These are phyloP conservation scores for Smithornis capensis DNA, from an alignment of 2,113 vertebrate genomes.

Conservation along the genomic window DNA sequence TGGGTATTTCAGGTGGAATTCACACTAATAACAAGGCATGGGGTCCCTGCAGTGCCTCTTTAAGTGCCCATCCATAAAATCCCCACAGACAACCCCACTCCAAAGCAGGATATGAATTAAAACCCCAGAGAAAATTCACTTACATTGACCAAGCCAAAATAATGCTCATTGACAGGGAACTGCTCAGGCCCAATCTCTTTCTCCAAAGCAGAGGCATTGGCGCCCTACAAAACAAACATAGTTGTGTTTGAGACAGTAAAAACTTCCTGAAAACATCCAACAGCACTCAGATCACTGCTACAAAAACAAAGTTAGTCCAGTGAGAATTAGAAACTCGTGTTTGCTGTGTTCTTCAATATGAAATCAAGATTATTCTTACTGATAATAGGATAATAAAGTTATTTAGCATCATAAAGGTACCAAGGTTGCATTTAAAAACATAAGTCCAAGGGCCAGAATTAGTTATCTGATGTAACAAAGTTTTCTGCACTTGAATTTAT, in stretches of 20 bases:
- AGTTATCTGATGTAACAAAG: neutral
- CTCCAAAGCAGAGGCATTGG: slow-evolving; percentile 97
- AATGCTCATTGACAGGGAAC: slow-evolving; percentile 94
- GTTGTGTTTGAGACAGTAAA: neutral
- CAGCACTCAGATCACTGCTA: neutral
- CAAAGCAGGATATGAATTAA: neutral
- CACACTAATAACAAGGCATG: neutral
- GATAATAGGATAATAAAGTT: no score
- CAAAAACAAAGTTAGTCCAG: neutral
- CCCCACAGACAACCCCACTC: neutral
- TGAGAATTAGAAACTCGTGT: neutral
- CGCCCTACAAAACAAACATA: slow-evolving; percentile 76
- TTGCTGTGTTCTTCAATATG: neutral
- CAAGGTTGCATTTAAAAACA: neutral
- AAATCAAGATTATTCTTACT: neutral
- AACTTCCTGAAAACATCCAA: neutral
- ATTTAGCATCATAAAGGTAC: neutral
- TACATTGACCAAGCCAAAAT: slow-evolving; percentile 93
- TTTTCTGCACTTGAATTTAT: neutral
- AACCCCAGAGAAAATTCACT: slow-evolving; percentile 41
- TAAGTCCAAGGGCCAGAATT: neutral
- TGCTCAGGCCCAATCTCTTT: slow-evolving; percentile 97
- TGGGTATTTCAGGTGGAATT: neutral
- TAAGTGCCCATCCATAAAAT: neutral
- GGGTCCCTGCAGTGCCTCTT: neutral